These are phyloP conservation scores for Aphis craccivora DNA, from an alignment of 1,140 invertebrate species.

Conservation along the genomic window DNA sequence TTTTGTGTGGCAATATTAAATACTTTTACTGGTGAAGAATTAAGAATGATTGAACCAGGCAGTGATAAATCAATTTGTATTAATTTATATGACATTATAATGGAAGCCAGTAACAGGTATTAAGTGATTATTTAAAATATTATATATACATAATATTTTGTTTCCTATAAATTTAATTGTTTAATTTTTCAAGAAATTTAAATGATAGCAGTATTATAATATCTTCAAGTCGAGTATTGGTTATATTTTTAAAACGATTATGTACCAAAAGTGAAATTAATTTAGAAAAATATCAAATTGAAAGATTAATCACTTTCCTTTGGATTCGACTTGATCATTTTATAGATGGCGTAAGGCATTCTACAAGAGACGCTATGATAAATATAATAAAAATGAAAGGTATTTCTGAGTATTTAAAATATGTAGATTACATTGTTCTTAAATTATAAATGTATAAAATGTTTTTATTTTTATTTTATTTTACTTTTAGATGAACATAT, in stretches of 20 bases:
- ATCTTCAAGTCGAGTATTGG: conserved; percentile 40
- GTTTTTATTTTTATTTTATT: not conserved
- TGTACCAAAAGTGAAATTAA: not conserved
- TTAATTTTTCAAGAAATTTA: conserved; percentile 1
- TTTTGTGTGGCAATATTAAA: conserved; percentile 43
- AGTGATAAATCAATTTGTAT: conserved; percentile 11
- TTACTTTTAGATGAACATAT: conserved; percentile 38
- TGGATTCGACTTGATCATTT: conserved; percentile 68
- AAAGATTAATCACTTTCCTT: conserved; percentile 28
- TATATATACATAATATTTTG: not conserved
- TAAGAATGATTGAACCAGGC: not conserved
- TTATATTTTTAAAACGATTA: conserved; percentile 44
- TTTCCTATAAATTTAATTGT: not conserved
- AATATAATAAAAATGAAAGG: conserved; percentile 64
- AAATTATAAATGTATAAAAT: not conserved
- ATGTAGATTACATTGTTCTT: not conserved
- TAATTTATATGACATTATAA: not conserved
- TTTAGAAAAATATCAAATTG: conserved; percentile 25
- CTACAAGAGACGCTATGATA: conserved; percentile 64
- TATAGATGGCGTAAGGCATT: conserved; percentile 69
- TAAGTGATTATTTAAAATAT: not conserved
- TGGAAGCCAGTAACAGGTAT: not conserved
- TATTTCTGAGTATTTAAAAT: not conserved
- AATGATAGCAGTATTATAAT: conserved; percentile 45
- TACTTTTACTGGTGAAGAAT: conserved; percentile 1